phyloP scores from a whole-genome alignment of 1,140 invertebrate genomes.

The Scaptomyza graminum region DNA sequence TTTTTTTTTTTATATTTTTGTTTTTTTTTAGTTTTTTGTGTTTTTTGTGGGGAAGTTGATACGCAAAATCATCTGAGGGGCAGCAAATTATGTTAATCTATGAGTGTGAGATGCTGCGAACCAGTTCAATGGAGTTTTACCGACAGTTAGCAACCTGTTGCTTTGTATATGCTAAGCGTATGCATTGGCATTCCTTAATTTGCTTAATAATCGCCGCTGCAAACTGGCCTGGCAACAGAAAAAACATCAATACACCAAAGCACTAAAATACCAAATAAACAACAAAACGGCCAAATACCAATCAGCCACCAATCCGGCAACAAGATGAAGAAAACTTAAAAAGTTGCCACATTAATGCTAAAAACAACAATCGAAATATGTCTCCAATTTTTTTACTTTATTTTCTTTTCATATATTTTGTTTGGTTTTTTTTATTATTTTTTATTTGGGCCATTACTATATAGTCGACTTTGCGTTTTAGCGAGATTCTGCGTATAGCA shows the following conservation, averaged over 20 bases:
- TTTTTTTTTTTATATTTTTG: too few species aligned
- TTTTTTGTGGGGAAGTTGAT: slow-evolving; percentile 30
- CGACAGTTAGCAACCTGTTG: slow-evolving; percentile 69
- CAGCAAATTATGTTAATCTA: slow-evolving; percentile 53
- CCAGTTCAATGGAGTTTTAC: slow-evolving; percentile 69
- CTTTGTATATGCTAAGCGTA: slow-evolving; percentile 73
- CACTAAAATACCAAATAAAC: slow-evolving; percentile 7
- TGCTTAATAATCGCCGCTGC: slow-evolving; percentile 73
- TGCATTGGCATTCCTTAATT: slow-evolving; percentile 78
- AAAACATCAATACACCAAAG: slow-evolving; percentile 1
- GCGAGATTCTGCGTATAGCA: slow-evolving; percentile 11
- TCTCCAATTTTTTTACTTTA: slow-evolving; percentile 14
- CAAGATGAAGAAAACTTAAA: slow-evolving; percentile 39
- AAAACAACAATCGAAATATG: slow-evolving; percentile 39
- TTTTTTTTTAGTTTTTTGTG: slow-evolving; percentile 9
- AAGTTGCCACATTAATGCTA: slow-evolving; percentile 29
- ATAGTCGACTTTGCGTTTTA: background rate
- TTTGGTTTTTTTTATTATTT: slow-evolving; percentile 17
- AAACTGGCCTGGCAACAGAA: slow-evolving; percentile 70
- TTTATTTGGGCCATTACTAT: slow-evolving; percentile 21
- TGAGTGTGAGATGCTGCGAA: slow-evolving; percentile 40
- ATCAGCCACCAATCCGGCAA: background rate
- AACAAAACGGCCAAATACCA: slow-evolving; percentile 5
- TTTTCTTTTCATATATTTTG: slow-evolving; percentile 7
- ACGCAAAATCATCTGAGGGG: slow-evolving; percentile 43